A percentile compares a stretch with the other conserved stretches of the same genome.
Conservation (phyloP, 2,113 vertebrate species). For the Coracopsis vasa region DNA sequence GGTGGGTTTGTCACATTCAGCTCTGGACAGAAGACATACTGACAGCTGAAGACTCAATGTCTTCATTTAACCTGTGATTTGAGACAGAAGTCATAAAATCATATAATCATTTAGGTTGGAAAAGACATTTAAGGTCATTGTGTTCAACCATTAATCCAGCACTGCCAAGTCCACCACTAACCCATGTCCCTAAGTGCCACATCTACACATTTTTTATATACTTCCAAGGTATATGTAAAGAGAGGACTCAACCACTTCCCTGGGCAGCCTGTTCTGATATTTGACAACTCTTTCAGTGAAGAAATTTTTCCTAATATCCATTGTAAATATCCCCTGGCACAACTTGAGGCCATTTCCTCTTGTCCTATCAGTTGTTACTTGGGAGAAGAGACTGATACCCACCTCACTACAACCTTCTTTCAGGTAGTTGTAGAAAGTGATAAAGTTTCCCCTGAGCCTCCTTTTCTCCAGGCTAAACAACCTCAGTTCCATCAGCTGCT, state of each 20-base stretch:
- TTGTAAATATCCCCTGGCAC: not conserved
- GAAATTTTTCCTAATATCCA: not conserved
- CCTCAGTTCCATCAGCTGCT: not conserved
- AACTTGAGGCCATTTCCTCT: not conserved
- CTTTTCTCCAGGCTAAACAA: not conserved
- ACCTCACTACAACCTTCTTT: not conserved
- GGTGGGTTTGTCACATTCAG: not conserved
- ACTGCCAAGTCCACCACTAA: not conserved
- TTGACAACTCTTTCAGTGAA: not conserved
- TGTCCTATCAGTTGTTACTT: not conserved
- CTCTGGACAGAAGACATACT: not conserved
- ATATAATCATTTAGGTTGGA: not conserved
- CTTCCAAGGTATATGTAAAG: too few relatives aligned
- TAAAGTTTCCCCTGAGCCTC: not conserved
- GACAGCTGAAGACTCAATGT: not conserved
- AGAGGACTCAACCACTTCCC: not conserved
- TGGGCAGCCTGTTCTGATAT: not conserved
- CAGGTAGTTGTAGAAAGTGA: not conserved
- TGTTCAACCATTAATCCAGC: not conserved
- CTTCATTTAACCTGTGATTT: not conserved
- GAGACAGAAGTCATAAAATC: not conserved
- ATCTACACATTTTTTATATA: not conserved
- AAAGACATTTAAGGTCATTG: not conserved
- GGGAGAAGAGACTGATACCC: not conserved
- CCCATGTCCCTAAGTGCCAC: not conserved